Evolutionary conservation across 1,140 invertebrate species (phyloP).

Genomic region (Solen grandis): DNA sequence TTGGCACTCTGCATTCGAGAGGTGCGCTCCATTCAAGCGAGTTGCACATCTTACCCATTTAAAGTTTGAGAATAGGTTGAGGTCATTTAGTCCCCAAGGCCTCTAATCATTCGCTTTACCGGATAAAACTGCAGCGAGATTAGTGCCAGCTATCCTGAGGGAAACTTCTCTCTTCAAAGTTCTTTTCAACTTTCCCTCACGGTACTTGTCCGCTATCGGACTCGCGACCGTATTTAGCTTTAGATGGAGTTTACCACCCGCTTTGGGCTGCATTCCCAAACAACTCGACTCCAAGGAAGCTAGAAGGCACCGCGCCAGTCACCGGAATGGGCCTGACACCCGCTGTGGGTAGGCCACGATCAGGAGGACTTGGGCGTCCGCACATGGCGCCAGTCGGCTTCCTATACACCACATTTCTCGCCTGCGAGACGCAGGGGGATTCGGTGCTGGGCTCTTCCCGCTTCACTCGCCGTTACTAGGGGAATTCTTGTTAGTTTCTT

Average conservation of each 20-base stretch:
- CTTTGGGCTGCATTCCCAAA: no score
- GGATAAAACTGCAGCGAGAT: slow-evolving; percentile 80
- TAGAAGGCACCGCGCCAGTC: slow-evolving; percentile 81
- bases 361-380: slow-evolving; percentile 84
- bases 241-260: no score
- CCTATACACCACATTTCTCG: slow-evolving; percentile 48
- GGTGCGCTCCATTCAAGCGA: slow-evolving; percentile 85
- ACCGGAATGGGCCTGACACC: slow-evolving; percentile 88
- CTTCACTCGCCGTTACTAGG: slow-evolving; percentile 91
- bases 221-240: slow-evolving; percentile 92
- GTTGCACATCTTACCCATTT: slow-evolving; percentile 89
- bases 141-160: slow-evolving; percentile 88
- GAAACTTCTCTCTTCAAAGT: slow-evolving; percentile 96
- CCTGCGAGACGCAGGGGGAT: no score
- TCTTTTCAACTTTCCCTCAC: slow-evolving; percentile 95
- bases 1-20: slow-evolving; percentile 89
- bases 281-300: slow-evolving; percentile 89
- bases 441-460: slow-evolving; percentile 88
- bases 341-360: slow-evolving; percentile 86
- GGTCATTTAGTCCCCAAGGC: slow-evolving; percentile 88
- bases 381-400: slow-evolving; percentile 65
- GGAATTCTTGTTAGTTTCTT: slow-evolving; percentile 89
- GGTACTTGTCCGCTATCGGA: slow-evolving; percentile 95
- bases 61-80: slow-evolving; percentile 95
- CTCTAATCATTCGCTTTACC: slow-evolving; percentile 94